A percentile compares a stretch with the other conserved stretches of the same genome.
These are phyloP conservation scores for Drosophila subsilvestris DNA, from an alignment of 2,888 invertebrate species.

Conservation along the genomic window DNA sequence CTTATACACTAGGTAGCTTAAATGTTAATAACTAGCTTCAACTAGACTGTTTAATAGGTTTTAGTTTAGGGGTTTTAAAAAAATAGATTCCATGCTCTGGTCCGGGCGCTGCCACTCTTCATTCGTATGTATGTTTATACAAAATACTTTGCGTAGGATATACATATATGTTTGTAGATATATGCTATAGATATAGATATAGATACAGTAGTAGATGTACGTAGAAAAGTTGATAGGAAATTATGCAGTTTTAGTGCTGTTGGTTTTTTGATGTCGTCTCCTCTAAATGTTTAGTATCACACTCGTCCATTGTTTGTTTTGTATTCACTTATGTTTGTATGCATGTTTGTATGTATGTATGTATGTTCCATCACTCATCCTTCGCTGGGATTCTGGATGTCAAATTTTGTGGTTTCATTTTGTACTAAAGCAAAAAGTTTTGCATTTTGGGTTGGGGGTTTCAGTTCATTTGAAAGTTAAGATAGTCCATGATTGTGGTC, in stretches of 20 bases:
- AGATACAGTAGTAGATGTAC: constrained; percentile 12
- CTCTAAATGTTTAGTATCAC: constrained; percentile 78
- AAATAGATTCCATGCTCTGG: constrained; percentile 64
- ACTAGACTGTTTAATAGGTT: constrained; percentile 61
- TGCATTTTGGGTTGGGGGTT: constrained; percentile 32
- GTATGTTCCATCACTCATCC: background rate
- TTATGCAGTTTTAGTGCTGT: constrained; percentile 46
- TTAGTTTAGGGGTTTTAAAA: constrained; percentile 55
- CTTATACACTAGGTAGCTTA: constrained; percentile 62
- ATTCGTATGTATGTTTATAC: constrained; percentile 22
- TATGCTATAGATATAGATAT: constrained; percentile 3
- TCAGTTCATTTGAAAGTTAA: constrained; percentile 61
- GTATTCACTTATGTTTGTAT: constrained; percentile 11
- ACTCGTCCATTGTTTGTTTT: constrained; percentile 65
- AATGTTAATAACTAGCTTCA: constrained; percentile 60
- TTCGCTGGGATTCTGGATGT: constrained; percentile 16
- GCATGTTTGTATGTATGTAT: too few species aligned
- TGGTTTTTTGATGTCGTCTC: constrained; percentile 60
- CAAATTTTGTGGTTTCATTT: constrained; percentile 46
- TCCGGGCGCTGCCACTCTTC: constrained; percentile 14
- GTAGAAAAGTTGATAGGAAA: constrained; percentile 28
- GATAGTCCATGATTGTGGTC: constrained; percentile 45
- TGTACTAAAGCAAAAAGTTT: constrained; percentile 63
- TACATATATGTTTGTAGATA: background rate
- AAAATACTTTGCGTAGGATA: constrained; percentile 39